Percentiles rank a stretch among this genome's conserved stretches.
phyloP scores from a whole-genome alignment of 2,113 vertebrate genomes.

The Falco punctatus region DNA sequence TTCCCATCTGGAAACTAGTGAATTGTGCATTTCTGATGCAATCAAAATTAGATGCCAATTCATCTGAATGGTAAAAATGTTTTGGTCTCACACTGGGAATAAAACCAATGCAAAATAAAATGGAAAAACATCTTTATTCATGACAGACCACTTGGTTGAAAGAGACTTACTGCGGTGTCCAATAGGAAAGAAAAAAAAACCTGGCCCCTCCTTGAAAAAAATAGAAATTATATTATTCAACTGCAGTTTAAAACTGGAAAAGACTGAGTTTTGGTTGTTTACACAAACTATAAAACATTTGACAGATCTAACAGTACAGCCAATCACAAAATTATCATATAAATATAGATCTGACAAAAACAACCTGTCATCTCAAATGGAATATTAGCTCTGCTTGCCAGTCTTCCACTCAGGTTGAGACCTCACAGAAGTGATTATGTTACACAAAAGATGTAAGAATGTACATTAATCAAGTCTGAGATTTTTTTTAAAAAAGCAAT shows the following conservation, averaged over 20 bases:
- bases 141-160: not conserved
- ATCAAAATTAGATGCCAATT: not conserved
- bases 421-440: fast-evolving
- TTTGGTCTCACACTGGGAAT: not conserved
- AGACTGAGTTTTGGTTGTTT: not conserved
- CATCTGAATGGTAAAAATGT: not conserved
- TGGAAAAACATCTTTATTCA: not conserved
- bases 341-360: not conserved
- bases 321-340: not conserved
- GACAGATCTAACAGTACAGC: not conserved
- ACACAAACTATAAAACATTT: not conserved
- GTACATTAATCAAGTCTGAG: not conserved
- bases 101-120: not conserved
- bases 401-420: not conserved
- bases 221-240: not conserved
- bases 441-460: not conserved
- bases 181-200: not conserved
- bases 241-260: not conserved
- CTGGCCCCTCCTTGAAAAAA: not conserved
- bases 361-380: not conserved
- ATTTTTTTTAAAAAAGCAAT: no score
- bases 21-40: not conserved
- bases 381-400: not conserved
- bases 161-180: not conserved
- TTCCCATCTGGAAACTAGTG: not conserved